A percentile compares a stretch with the other conserved stretches of the same genome.
phyloP scores from a whole-genome alignment of 2,113 vertebrate genomes.

The Oryctolagus cuniculus region mOryCun1.1 NC_091447.1:5421501-5422000 shows the following conservation, averaged over 20 bases:
- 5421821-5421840: not conserved
- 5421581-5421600: not conserved
- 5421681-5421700: not conserved
- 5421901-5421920: not conserved
- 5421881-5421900: not conserved
- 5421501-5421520: not conserved
- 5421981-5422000: slow-evolving; percentile 10
- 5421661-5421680: not conserved
- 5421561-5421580: slow-evolving; percentile 32
- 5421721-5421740: not conserved
- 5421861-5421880: not conserved
- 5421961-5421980: not conserved
- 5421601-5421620: slow-evolving; percentile 12
- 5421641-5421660: not conserved
- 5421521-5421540: not conserved
- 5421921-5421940: not conserved
- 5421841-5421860: not conserved
- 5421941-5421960: not conserved
- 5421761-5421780: not conserved
- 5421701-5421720: not conserved
- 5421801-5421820: not conserved
- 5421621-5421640: not conserved
- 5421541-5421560: slow-evolving; percentile 36
- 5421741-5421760: not conserved
- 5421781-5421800: not conserved